A percentile compares a stretch with the other conserved stretches of the same genome.
phyloP scores from a whole-genome alignment of 2,797 vertebrate genomes.

The Eulemur albifrons region DNA sequence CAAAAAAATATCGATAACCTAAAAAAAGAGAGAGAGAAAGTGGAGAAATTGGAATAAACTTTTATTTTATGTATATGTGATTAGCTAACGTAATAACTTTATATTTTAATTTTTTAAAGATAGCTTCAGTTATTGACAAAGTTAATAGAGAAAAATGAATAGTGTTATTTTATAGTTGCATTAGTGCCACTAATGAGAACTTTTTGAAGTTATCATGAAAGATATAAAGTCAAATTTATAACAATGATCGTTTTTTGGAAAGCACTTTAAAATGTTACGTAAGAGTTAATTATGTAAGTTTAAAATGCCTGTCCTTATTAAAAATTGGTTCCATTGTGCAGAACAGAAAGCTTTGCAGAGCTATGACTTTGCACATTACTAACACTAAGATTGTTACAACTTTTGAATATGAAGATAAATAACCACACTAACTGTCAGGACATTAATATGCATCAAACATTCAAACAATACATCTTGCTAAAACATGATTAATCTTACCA shows the following conservation, averaged over 20 bases:
- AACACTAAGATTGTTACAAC: conserved; percentile 37
- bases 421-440: conserved; percentile 8
- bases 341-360: background rate
- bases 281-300: background rate
- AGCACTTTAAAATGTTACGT: background rate
- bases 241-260: background rate
- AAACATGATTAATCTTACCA: conserved; percentile 57
- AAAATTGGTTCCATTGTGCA: background rate
- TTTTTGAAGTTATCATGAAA: background rate
- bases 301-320: background rate
- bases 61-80: background rate
- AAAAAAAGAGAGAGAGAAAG: background rate
- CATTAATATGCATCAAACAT: conserved; percentile 64
- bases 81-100: background rate
- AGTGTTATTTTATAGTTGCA: background rate
- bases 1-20: too few species aligned
- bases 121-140: background rate
- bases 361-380: conserved; percentile 3
- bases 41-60: background rate
- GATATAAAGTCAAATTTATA: background rate
- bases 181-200: background rate
- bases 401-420: conserved; percentile 66
- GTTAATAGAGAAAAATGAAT: background rate
- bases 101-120: background rate
- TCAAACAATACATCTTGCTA: conserved; percentile 47